Conservation (phyloP, 2,797 vertebrate genomes). For the Perodicticus potto region DNA sequence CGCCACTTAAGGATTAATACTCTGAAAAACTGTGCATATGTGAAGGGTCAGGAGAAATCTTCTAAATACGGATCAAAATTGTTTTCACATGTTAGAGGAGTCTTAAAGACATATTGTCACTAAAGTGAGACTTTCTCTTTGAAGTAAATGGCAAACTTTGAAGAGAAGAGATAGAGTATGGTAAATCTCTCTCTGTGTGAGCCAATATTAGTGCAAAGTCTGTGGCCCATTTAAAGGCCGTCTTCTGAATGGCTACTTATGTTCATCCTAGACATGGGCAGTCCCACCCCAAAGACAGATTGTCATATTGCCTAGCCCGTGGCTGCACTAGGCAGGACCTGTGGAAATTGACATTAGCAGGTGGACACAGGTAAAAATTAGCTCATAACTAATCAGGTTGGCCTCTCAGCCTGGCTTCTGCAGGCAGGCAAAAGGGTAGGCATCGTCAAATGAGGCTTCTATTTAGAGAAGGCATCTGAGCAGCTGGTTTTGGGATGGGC, state of each 20-base stretch:
- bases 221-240: neutral
- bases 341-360: slow-evolving; percentile 57
- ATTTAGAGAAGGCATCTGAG: slow-evolving; percentile 67
- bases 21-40: neutral
- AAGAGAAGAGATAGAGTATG: neutral
- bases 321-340: neutral
- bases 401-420: slow-evolving; percentile 45
- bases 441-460: slow-evolving; percentile 26
- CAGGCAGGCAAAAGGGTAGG: neutral
- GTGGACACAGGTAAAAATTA: slow-evolving; percentile 77
- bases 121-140: neutral
- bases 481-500: neutral
- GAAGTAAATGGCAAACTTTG: neutral
- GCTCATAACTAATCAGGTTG: slow-evolving; percentile 63
- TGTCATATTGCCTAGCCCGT: neutral
- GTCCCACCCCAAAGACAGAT: neutral
- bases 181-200: neutral
- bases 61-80: too few relatives aligned
- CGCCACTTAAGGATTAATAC: neutral
- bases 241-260: neutral
- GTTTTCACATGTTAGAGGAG: too few relatives aligned
- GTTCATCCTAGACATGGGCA: neutral
- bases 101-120: too few relatives aligned
- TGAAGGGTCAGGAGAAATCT: too few relatives aligned
- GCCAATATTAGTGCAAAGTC: neutral